These are phyloP conservation scores for Chaunax sp. DNA, from an alignment of 2,797 vertebrate genomes.

Conservation along the genomic window DNA sequence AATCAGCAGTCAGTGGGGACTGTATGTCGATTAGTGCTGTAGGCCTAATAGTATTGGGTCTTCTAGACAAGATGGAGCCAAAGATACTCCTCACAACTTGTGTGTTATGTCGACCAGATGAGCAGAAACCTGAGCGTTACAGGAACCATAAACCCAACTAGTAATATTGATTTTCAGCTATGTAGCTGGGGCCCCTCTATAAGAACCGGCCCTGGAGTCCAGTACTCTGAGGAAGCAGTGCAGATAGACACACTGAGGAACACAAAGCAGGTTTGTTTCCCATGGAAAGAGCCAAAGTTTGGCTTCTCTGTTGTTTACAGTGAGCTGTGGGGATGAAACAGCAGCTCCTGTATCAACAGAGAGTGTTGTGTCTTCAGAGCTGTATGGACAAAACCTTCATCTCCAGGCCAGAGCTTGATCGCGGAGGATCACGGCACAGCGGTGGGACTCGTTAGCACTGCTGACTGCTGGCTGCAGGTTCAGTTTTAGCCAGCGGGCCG, in stretches of 20 bases:
- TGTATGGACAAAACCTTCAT: slow-evolving; percentile 55
- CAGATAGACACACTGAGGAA: slow-evolving; percentile 31
- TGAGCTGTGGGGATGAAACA: slow-evolving; percentile 57
- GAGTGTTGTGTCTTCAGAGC: slow-evolving; percentile 67
- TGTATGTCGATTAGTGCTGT: slow-evolving; percentile 7
- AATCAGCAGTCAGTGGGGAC: not conserved
- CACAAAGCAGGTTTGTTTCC: slow-evolving; percentile 62
- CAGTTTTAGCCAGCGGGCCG: slow-evolving; percentile 26
- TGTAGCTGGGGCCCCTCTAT: slow-evolving; percentile 29
- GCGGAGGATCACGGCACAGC: slow-evolving; percentile 47
- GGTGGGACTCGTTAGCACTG: slow-evolving; percentile 53
- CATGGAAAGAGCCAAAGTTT: slow-evolving; percentile 42
- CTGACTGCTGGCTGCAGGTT: slow-evolving; percentile 11
- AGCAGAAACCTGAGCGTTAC: slow-evolving; percentile 54
- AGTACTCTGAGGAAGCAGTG: slow-evolving; percentile 24
- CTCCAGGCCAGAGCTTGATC: slow-evolving; percentile 28
- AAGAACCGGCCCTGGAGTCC: slow-evolving; percentile 29
- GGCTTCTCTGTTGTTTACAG: slow-evolving; percentile 63
- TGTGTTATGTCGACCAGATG: slow-evolving; percentile 62
- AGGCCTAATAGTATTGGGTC: not conserved
- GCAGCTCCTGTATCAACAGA: slow-evolving; percentile 58
- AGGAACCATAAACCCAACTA: slow-evolving; percentile 57
- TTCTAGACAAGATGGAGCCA: slow-evolving; percentile 37
- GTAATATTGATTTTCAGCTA: slow-evolving; percentile 46
- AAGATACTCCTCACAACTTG: slow-evolving; percentile 15